Evolutionary conservation across 1,140 invertebrate genomes (phyloP), one percentile per base, ranked within the genome.

Genomic region (Zaprionus camerounensis): DNA sequence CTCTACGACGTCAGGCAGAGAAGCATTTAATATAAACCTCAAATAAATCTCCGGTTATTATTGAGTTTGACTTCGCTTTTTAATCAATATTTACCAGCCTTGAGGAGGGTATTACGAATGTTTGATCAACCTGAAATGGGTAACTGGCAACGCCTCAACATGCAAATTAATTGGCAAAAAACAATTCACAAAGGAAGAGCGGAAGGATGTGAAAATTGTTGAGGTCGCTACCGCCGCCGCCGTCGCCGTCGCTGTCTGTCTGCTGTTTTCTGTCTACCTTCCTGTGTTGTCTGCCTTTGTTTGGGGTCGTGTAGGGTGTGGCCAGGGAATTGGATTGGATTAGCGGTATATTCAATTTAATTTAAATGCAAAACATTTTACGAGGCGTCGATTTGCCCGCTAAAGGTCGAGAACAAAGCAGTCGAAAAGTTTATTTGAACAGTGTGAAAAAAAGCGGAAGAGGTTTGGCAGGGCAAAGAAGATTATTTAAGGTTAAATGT

Each of bases 281-380:
- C 31, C 80, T 85, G 78, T 84, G 69, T 73, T 51, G 24, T 15
- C 22, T 62, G 66, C 34, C 53, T 41, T 28, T 73, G 51, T 26
- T 38, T 72, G 41, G 9, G 17, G 22, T 11, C n/a, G n/a, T 26
- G 41, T 22, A 46, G 56, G 65, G 71, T 59, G 66, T 70, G 63
- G 59, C 65, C 72, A 58, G 24, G 66, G 76, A 80, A 86, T 82
- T 82, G 82, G 83, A 85, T 76, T 84, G 81, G 81, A 84, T 86
- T 86, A 87, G 83, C 73, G 83, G 80, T 73, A 80, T 87, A 82
- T 80, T 82, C 82, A 86, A 86, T 87, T 86, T 87, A 75, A 86
- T 86, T 86, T 86, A 87, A 87, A 86, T 87, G 82, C 80, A 74
- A 86, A 86, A 80, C 80, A 86, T 87, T 87, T 49, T 67, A 26